A percentile compares a stretch with the other conserved stretches of the same genome.
These are phyloP conservation scores for Gymnarchus niloticus DNA, from an alignment of 2,113 vertebrate species.

Conservation along the genomic window DNA sequence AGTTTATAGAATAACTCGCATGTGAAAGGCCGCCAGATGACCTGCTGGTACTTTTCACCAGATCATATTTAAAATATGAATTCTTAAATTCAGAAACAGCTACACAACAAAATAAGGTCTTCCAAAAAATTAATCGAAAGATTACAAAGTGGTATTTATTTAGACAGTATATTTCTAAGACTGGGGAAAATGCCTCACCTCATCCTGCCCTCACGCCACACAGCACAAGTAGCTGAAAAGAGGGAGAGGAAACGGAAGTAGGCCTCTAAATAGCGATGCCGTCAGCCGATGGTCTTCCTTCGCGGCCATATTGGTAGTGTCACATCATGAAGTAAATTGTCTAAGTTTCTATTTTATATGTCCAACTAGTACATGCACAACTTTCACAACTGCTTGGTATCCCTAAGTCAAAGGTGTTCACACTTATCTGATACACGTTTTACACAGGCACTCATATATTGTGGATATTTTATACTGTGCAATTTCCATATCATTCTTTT, in stretches of 20 bases:
- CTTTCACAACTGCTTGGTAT: background rate
- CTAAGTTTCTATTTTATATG: background rate
- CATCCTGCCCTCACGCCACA: slow-evolving; percentile 34
- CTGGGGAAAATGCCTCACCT: slow-evolving; percentile 28
- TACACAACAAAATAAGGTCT: background rate
- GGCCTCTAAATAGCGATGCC: slow-evolving; percentile 42
- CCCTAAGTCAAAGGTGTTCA: background rate
- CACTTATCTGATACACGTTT: background rate
- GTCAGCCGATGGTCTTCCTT: background rate
- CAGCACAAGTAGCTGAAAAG: slow-evolving; percentile 45
- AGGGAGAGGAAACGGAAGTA: slow-evolving; percentile 43
- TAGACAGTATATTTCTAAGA: background rate
- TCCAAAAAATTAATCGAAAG: background rate
- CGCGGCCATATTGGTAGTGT: slow-evolving; percentile 40
- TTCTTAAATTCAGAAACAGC: background rate
- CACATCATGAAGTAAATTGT: background rate
- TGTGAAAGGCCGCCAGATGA: background rate
- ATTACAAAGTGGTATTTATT: too few species aligned
- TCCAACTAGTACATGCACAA: background rate
- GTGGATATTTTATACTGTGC: background rate
- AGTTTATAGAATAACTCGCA: background rate
- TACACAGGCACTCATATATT: background rate
- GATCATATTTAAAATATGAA: background rate
- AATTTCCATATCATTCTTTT: background rate
- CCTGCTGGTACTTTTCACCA: background rate